Evolutionary conservation across 2,797 vertebrate genomes (phyloP).

Genomic region (Mastacembelus armatus): DNA sequence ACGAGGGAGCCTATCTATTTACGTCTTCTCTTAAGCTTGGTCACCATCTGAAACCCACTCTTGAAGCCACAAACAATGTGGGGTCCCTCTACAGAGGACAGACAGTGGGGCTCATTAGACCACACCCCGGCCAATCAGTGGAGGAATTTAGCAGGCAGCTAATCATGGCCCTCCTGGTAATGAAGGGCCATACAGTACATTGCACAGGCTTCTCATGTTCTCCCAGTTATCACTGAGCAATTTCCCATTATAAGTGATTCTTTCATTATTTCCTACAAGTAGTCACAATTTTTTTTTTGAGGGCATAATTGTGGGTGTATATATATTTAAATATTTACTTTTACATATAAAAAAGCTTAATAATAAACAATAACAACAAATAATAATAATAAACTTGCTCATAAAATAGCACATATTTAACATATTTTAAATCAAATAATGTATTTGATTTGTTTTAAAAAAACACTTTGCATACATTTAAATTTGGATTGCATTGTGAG

Average conservation of each 20-base stretch:
- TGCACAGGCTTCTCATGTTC: slow-evolving; percentile 57
- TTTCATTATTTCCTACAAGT: slow-evolving; percentile 26
- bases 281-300: not conserved
- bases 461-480: too few relatives aligned
- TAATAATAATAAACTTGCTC: not conserved
- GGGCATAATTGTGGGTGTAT: not conserved
- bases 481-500: not conserved
- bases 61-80: slow-evolving; percentile 77
- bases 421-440: too few relatives aligned
- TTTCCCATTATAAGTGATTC: slow-evolving; percentile 50
- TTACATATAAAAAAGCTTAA: slow-evolving; percentile 40
- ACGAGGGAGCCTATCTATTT: slow-evolving; percentile 74
- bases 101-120: slow-evolving; percentile 66
- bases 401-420: too few relatives aligned
- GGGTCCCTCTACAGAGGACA: slow-evolving; percentile 64
- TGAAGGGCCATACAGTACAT: slow-evolving; percentile 57
- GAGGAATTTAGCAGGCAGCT: slow-evolving; percentile 59
- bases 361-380: not conserved
- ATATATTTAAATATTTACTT: too few relatives aligned
- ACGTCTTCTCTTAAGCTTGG: slow-evolving; percentile 68
- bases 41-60: slow-evolving; percentile 71
- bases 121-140: slow-evolving; percentile 59
- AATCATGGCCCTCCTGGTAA: slow-evolving; percentile 52
- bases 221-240: slow-evolving; percentile 43
- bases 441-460: too few relatives aligned